Evolutionary conservation across 2,113 vertebrate species (phyloP).

Genomic region (Camelus bactrianus): DNA sequence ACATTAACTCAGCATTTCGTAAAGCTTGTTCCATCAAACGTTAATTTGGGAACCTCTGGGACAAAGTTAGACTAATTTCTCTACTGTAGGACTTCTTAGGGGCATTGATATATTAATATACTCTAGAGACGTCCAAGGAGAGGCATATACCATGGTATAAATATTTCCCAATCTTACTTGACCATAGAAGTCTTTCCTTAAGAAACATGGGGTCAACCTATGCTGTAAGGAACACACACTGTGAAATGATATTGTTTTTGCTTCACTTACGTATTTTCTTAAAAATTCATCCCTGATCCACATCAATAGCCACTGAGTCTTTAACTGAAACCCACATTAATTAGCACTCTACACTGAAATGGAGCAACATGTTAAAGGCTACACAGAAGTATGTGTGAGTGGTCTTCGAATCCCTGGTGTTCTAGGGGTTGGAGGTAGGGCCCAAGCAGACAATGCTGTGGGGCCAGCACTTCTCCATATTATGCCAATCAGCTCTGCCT

Average conservation of each 20-base stretch:
- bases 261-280: background rate
- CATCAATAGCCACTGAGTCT: background rate
- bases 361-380: background rate
- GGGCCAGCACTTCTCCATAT: background rate
- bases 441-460: background rate
- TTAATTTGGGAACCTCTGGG: slow-evolving; percentile 4
- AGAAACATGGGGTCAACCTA: background rate
- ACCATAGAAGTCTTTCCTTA: background rate
- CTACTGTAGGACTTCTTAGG: background rate
- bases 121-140: background rate
- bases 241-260: background rate
- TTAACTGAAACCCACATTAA: background rate
- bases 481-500: background rate
- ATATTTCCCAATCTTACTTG: background rate
- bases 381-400: background rate
- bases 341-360: background rate
- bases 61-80: background rate
- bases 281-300: background rate
- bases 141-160: background rate
- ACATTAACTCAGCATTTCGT: background rate
- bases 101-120: background rate
- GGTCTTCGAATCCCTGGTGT: background rate
- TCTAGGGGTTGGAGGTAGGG: background rate
- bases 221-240: background rate
- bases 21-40: background rate